Evolutionary conservation across 2,888 invertebrate genomes (phyloP), one percentile per base, ranked within the genome.

Genomic region (Aproaerema taeniolella): DNA sequence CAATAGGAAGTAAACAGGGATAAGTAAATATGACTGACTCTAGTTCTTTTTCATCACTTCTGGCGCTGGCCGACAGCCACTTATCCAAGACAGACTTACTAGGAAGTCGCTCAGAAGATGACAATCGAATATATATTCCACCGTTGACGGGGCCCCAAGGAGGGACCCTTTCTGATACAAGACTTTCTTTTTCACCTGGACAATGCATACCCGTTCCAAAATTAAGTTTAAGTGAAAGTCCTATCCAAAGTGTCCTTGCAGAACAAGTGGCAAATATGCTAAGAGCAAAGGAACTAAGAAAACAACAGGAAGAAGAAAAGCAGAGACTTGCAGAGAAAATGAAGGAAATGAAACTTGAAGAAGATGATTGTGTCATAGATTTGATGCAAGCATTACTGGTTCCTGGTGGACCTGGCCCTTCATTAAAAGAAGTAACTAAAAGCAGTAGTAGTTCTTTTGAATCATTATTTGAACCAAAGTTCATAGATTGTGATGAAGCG

Each of bases 261-360:
- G 63, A 66, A 50, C 83, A 82, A 53, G 55, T 83, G 2, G 65
- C 69, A 1, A 83, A 82, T 41, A 83, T 82, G 80, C 58, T 82
- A 25, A 75, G 69, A 54, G 73, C 78, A 1, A 77, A 72, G 55
- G 77, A 81, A 45, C 58, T 61, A 20, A 67, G 62, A 41, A 57
- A 52, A 36, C 59, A 67, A 35, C 54, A 72, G 45, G 67, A 70
- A 26, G 63, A 70, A 25, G 66, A 72, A 41, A 52, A 61, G 35
- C 55, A 58, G 16, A 61, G 55, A 39, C 13, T 71, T 2, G 60
- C 61, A 17, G 63, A 70, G 34, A 60, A 74, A 30, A 58, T 66
- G 52, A 56, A 49, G 9, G 55, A 51, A 30, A 39, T 63, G 10
- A 58, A 67, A 33, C 11, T 68, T 1, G 53, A 67, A 3, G 60